phyloP scores from a whole-genome alignment of 2,888 invertebrate genomes.

The Nemotelus pantherinus region DNA sequence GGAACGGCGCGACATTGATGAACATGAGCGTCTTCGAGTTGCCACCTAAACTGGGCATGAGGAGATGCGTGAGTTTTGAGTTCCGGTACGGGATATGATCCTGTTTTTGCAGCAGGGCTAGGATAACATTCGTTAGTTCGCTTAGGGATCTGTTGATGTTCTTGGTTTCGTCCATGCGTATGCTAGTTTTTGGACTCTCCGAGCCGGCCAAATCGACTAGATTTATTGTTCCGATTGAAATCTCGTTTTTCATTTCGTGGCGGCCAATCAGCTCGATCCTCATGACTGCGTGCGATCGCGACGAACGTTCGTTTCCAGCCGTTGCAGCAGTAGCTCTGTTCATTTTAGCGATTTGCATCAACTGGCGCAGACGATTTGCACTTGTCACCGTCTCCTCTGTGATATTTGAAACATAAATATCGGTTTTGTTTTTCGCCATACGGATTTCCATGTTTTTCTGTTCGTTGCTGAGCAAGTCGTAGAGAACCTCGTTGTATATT shows the following conservation, averaged over 20 bases:
- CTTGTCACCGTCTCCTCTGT: slow-evolving; percentile 72
- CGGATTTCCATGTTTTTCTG: slow-evolving; percentile 79
- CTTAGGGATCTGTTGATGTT: slow-evolving; percentile 86
- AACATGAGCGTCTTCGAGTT: slow-evolving; percentile 95
- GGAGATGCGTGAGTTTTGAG: slow-evolving; percentile 86
- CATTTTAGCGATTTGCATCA: slow-evolving; percentile 79
- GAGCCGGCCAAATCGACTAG: slow-evolving; percentile 90
- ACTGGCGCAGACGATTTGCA: slow-evolving; percentile 73
- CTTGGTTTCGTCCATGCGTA: slow-evolving; percentile 82
- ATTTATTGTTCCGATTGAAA: slow-evolving; percentile 77
- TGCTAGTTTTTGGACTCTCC: slow-evolving; percentile 77
- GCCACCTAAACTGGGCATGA: slow-evolving; percentile 89
- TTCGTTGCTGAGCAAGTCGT: slow-evolving; percentile 78
- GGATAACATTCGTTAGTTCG: slow-evolving; percentile 82
- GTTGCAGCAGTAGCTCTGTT: slow-evolving; percentile 85
- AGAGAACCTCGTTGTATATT: slow-evolving; percentile 86
- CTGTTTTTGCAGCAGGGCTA: slow-evolving; percentile 84
- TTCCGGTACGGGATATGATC: slow-evolving; percentile 89
- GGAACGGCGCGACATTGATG: slow-evolving; percentile 88
- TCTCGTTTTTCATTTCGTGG: slow-evolving; percentile 71
- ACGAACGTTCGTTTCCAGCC: slow-evolving; percentile 75
- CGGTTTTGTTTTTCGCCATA: slow-evolving; percentile 70
- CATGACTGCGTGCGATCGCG: slow-evolving; percentile 77
- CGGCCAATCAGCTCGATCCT: slow-evolving; percentile 75
- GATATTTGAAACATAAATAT: slow-evolving; percentile 79